Percentiles rank a stretch among this genome's conserved stretches.
Conservation (phyloP, 1,140 invertebrate species). For the Ceratina calcarata region DNA sequence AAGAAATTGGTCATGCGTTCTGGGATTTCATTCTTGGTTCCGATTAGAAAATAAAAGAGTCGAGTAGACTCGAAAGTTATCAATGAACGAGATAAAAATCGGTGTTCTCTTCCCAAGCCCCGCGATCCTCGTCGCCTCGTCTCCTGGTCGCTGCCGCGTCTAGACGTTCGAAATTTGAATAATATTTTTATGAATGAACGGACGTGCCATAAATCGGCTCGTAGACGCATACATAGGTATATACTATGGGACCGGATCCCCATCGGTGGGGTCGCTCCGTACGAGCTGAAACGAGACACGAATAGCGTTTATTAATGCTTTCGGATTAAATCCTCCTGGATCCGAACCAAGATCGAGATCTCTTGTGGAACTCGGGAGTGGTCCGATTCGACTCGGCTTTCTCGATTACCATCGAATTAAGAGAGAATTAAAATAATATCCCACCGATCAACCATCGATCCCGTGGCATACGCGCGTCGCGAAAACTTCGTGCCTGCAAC, state of each 20-base stretch:
- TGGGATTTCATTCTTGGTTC: too few relatives aligned
- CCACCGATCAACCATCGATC: too few relatives aligned
- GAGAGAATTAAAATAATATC: too few relatives aligned
- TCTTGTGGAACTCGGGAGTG: slow-evolving; percentile 27
- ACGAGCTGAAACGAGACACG: slow-evolving; percentile 2
- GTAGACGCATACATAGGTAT: slow-evolving; percentile 41
- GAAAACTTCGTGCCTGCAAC: too few relatives aligned
- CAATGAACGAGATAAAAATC: slow-evolving; percentile 67
- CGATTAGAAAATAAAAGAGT: too few relatives aligned
- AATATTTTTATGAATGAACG: slow-evolving; percentile 80
- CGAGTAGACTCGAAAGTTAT: slow-evolving; percentile 44
- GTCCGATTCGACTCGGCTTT: too few relatives aligned
- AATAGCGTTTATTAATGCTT: slow-evolving; percentile 46
- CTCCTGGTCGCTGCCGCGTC: slow-evolving; percentile 60
- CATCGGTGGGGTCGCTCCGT: not conserved
- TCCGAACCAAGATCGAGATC: slow-evolving; percentile 24
- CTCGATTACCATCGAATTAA: too few relatives aligned
- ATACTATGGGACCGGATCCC: slow-evolving; percentile 65
- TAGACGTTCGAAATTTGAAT: slow-evolving; percentile 80
- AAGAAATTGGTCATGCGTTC: too few relatives aligned
- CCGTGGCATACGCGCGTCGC: too few relatives aligned
- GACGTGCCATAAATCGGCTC: slow-evolving; percentile 77
- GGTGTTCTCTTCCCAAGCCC: not conserved
- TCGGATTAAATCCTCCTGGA: slow-evolving; percentile 50
- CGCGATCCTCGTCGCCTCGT: slow-evolving; percentile 28